Conservation (phyloP, 2,888 invertebrate species). For the Polydrusus cervinus region DNA sequence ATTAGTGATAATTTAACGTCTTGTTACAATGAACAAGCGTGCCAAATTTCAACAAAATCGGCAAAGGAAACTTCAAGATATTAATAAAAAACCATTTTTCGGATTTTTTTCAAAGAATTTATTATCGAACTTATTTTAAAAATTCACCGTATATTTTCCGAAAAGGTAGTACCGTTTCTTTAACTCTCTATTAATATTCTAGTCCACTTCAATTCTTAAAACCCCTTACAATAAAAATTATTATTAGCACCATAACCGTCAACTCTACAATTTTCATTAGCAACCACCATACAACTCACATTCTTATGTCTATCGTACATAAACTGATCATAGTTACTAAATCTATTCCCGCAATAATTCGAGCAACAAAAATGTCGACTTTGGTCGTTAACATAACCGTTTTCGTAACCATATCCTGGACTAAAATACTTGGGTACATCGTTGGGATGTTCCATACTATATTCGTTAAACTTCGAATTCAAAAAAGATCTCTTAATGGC, state of each 20-base stretch:
- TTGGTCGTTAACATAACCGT: slow-evolving; percentile 19
- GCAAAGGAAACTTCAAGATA: too few relatives aligned
- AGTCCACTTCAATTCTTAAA: neutral
- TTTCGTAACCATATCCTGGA: slow-evolving; percentile 28
- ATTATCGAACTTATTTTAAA: too few relatives aligned
- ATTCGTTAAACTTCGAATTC: slow-evolving; percentile 5
- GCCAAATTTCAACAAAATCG: too few relatives aligned
- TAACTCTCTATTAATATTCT: neutral
- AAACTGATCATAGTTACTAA: slow-evolving; percentile 34
- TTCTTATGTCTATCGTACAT: slow-evolving; percentile 28
- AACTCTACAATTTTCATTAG: slow-evolving; percentile 32
- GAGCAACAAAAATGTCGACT: slow-evolving; percentile 35
- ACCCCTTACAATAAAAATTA: slow-evolving; percentile 31
- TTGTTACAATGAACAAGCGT: too few relatives aligned
- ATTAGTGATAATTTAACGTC: too few relatives aligned
- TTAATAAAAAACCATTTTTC: too few relatives aligned
- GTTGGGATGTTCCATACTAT: slow-evolving; percentile 16
- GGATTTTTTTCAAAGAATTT: too few relatives aligned
- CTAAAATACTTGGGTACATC: slow-evolving; percentile 23
- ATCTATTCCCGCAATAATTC: slow-evolving; percentile 31
- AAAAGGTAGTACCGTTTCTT: too few relatives aligned
- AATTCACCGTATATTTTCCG: too few relatives aligned
- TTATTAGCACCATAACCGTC: slow-evolving; percentile 23
- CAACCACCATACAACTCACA: slow-evolving; percentile 18
- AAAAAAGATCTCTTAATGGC: neutral